Conservation (phyloP, 2,113 vertebrate species). For the Holacanthus passer region DNA sequence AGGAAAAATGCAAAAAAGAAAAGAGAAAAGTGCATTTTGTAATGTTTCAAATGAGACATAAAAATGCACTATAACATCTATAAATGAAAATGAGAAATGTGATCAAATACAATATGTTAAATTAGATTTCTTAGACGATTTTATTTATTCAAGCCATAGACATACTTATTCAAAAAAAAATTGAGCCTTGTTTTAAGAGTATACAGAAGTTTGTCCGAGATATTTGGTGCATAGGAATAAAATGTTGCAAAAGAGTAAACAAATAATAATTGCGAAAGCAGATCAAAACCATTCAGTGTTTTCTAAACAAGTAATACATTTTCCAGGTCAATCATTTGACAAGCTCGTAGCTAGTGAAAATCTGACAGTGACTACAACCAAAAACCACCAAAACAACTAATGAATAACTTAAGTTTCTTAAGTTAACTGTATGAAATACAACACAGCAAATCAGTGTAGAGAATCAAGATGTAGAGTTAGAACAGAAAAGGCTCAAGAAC, state of each 20-base stretch:
- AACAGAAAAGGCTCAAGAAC: background rate
- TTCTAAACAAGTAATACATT: background rate
- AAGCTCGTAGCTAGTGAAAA: background rate
- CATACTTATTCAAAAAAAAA: too few species aligned
- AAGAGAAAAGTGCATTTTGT: background rate
- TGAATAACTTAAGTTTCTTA: background rate
- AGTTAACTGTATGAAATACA: too few species aligned
- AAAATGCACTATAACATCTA: background rate
- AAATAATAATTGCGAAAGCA: background rate
- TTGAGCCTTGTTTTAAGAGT: background rate
- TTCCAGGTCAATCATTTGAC: background rate
- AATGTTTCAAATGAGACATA: background rate
- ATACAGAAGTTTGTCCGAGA: background rate
- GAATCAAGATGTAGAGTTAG: too few species aligned
- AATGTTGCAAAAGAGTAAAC: background rate
- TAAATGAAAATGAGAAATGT: background rate
- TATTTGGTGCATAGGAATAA: background rate
- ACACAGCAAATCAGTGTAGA: too few species aligned
- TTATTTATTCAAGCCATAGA: too few species aligned
- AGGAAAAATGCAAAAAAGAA: background rate
- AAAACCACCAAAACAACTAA: background rate
- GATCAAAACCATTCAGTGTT: background rate
- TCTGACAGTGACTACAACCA: background rate
- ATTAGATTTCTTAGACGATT: too few species aligned
- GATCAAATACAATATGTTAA: background rate